Evolutionary conservation across 2,888 invertebrate species (phyloP).

Genomic region (Mesorhabditis belari): DNA sequence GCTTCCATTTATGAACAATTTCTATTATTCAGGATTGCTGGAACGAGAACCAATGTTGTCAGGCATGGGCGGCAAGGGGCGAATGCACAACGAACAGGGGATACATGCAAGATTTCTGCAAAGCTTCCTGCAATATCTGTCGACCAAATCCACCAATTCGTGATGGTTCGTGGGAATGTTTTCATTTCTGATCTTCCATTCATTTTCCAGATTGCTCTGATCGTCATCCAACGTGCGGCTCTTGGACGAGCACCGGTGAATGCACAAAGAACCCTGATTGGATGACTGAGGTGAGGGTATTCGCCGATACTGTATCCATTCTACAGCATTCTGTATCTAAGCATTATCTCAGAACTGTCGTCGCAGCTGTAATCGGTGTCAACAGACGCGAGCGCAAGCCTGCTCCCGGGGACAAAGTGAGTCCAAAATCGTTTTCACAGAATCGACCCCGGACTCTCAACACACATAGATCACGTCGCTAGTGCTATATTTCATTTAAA

Average conservation of each 20-base stretch:
- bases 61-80: conserved; percentile 32
- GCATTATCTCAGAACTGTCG: conserved; percentile 32
- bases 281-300: conserved; percentile 36
- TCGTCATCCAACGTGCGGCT: conserved; percentile 24
- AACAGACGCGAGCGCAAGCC: conserved; percentile 24
- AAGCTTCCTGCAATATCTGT: conserved; percentile 38
- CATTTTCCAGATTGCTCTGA: conserved; percentile 24
- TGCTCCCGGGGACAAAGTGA: conserved; percentile 20
- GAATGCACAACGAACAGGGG: conserved; percentile 38
- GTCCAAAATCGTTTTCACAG: not conserved
- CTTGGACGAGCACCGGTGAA: conserved; percentile 31
- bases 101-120: conserved; percentile 34
- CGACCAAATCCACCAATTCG: conserved; percentile 22
- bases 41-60: conserved; percentile 47
- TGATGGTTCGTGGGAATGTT: conserved; percentile 9
- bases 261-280: conserved; percentile 39
- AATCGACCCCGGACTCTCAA: no score
- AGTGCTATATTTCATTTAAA: no score
- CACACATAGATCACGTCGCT: no score
- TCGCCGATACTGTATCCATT: no score
- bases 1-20: no score
- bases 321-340: no score
- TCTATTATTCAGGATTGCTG: conserved; percentile 19
- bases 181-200: not conserved
- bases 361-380: conserved; percentile 35